Base-by-base conservation (phyloP, 2,888 invertebrate genomes). In the Buathra laborator region DNA sequence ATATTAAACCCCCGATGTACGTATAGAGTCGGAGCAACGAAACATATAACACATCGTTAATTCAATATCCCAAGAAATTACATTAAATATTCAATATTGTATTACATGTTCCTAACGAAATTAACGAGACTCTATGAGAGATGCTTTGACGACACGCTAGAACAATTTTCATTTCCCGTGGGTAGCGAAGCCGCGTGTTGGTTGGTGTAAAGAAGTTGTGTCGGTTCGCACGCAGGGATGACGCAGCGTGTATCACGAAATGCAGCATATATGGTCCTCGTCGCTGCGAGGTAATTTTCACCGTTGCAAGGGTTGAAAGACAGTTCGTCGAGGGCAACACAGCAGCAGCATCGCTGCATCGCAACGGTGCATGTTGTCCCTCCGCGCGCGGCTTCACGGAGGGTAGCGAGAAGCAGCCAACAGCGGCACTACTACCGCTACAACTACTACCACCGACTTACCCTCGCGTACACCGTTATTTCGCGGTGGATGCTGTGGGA, bases 401-500 rank as follows among this genome's bases (percentile, higher is more conserved):
- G 77, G 59, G 44, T 64, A 43, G 70, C 62, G 6, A 62, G 62
- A 37, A 46, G 32, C 70, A 37, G 68, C 46, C 32, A 68, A 24
- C 48, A 68, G 68, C 29, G 44, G 77, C 59, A 78, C 70, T 16
- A 78, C 62, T 37, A 78, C 70, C 19, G 7, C 67, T 66, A n/a
- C 48, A 43, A 53, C 53, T 29, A 37, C 53, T 44, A 77, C 56
- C 43, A 77, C 37, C 70, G 64, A n/a, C 43, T 59, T 56, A 48
- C 44, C 51, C 77, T 80, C 89, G 90, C 90, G 92, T 91, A 91
- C 92, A 91, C 92, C 92, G 93, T 93, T 93, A 93, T 93, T 93
- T 92, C 93, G 92, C 92, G 92, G 93, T 93, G 92, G 94, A 94
- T 93, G 94, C 94, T 94, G 93, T 88, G 93, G 92, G 94, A 93